phyloP scores from a whole-genome alignment of 2,888 invertebrate genomes.

The Epinotia ramella region DNA sequence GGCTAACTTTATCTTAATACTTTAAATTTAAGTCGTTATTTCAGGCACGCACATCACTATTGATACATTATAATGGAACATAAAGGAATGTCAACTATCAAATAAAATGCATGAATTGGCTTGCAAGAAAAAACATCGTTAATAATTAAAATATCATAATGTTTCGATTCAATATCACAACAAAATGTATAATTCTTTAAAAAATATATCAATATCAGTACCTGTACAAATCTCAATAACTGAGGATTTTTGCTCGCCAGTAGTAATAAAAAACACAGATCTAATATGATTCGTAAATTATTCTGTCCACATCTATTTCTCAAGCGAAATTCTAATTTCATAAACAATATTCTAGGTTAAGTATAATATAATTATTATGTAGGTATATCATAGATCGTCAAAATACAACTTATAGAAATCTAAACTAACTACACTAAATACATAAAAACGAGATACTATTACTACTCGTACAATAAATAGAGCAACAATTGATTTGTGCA shows the following conservation, averaged over 20 bases:
- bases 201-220: background rate
- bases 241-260: background rate
- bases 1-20: conserved; percentile 12
- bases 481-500: conserved; percentile 45
- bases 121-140: background rate
- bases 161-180: background rate
- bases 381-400: background rate
- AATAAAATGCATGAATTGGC: background rate
- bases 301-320: too few species aligned
- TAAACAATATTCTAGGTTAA: background rate
- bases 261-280: background rate
- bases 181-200: too few species aligned
- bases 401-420: background rate
- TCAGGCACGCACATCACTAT: conserved; percentile 34
- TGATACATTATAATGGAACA: background rate
- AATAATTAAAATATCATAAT: background rate
- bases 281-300: background rate
- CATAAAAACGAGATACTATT: conserved; percentile 5
- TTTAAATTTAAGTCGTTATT: background rate
- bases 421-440: conserved; percentile 12
- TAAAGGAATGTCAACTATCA: conserved; percentile 1
- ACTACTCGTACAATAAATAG: conserved; percentile 20
- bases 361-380: background rate
- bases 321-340: too few species aligned
- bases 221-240: background rate